A percentile compares a stretch with the other conserved stretches of the same genome.
phyloP scores from a whole-genome alignment of 1,140 invertebrate species.

The Cydia amplana region DNA sequence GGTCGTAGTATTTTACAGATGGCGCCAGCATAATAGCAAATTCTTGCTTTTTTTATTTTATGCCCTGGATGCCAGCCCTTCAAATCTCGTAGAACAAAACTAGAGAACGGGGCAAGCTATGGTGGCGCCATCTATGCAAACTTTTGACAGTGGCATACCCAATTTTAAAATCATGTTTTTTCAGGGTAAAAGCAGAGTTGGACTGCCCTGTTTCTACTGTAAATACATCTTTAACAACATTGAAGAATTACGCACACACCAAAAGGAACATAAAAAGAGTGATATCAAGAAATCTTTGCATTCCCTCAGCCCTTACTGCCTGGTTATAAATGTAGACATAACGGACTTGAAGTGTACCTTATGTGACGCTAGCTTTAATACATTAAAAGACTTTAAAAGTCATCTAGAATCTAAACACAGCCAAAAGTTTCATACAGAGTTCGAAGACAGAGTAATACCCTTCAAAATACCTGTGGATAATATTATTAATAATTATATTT shows the following conservation, averaged over 20 bases:
- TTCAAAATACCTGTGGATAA: constrained; percentile 44
- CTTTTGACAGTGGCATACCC: no score
- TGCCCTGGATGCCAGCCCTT: no score
- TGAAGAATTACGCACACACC: constrained; percentile 45
- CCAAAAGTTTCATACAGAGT: constrained; percentile 47
- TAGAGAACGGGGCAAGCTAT: no score
- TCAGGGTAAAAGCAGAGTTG: constrained; percentile 42
- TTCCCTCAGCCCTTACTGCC: constrained; percentile 37
- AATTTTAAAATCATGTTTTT: not conserved
- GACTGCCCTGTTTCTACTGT: constrained; percentile 52
- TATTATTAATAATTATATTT: constrained; percentile 48
- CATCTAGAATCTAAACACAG: constrained; percentile 49
- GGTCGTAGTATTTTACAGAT: no score
- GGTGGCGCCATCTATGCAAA: no score
- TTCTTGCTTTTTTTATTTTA: no score
- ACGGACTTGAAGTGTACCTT: constrained; percentile 52
- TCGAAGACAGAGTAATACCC: constrained; percentile 51
- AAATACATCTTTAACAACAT: constrained; percentile 43
- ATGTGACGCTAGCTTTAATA: constrained; percentile 42
- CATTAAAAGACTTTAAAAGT: constrained; percentile 50
- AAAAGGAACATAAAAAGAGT: constrained; percentile 42
- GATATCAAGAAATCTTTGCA: constrained; percentile 46
- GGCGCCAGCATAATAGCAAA: no score
- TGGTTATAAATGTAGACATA: constrained; percentile 52
- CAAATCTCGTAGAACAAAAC: no score